These are phyloP conservation scores for Acronicta leporina DNA, from an alignment of 2,888 invertebrate genomes.

Conservation along the genomic window DNA sequence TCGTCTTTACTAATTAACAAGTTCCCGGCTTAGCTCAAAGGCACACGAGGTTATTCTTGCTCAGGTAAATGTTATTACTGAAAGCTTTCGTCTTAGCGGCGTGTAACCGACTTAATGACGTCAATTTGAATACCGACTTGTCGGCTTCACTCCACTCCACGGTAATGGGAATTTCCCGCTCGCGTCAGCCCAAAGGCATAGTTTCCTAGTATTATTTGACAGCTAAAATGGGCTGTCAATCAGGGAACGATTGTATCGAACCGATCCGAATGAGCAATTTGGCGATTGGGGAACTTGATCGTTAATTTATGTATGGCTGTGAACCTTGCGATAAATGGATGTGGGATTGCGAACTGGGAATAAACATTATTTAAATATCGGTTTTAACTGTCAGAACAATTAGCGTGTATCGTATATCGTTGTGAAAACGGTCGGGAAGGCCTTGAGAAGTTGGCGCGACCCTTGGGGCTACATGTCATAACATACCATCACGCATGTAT, in stretches of 20 bases:
- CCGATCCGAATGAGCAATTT: slow-evolving; percentile 59
- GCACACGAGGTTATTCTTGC: slow-evolving; percentile 30
- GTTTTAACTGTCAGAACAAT: slow-evolving; percentile 36
- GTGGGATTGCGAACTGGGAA: slow-evolving; percentile 31
- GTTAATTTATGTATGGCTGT: slow-evolving; percentile 55
- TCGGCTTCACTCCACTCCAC: slow-evolving; percentile 66
- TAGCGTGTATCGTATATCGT: slow-evolving; percentile 25
- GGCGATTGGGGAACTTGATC: slow-evolving; percentile 52
- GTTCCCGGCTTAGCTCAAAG: slow-evolving; percentile 7
- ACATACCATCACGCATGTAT: too few relatives aligned
- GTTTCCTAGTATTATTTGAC: slow-evolving; percentile 75
- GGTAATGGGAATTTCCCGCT: slow-evolving; percentile 76
- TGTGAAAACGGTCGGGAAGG: slow-evolving; percentile 24
- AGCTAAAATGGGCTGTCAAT: slow-evolving; percentile 76
- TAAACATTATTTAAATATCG: slow-evolving; percentile 44
- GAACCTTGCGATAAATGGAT: slow-evolving; percentile 38
- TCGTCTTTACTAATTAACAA: slow-evolving; percentile 30
- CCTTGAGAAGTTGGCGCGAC: slow-evolving; percentile 6
- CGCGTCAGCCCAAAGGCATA: slow-evolving; percentile 64
- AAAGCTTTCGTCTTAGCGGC: slow-evolving; percentile 61
- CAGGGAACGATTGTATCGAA: slow-evolving; percentile 64
- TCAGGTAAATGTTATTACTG: slow-evolving; percentile 57
- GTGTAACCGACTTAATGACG: slow-evolving; percentile 74
- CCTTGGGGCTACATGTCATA: slow-evolving; percentile 10
- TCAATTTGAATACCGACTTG: slow-evolving; percentile 79